Evolutionary conservation across 1,140 invertebrate genomes (phyloP), one percentile per base, ranked within the genome.

Genomic region (Oppia nitens): DNA sequence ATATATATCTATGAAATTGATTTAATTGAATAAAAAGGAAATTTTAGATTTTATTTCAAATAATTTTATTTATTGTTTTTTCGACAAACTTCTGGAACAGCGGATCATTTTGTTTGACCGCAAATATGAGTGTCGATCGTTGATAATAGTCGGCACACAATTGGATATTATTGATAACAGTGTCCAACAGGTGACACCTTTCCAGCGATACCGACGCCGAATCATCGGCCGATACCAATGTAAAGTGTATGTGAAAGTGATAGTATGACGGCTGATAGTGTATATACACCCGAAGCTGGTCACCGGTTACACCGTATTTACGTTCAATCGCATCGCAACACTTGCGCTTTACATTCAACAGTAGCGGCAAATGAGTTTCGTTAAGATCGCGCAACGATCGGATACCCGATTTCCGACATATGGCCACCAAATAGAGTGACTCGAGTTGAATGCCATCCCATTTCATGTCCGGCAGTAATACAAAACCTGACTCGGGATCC

Each of bases 231-330:
- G 81, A 78, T 0, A 95, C 67, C 60, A 83, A 80, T n/a, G 83
- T 87, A 66, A 95, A 91, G 72, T 98, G 93, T 2, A 97, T 78
- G 68, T 98, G 94, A 9, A 98, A 74, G 73, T 97, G 91, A 74
- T 95, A 96, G 73, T 91, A 97, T 0, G 90, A 90, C 3, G 94
- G 94, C 68, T 92, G 91, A 73, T 98, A 98, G 70, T 98, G 94
- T 2, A 97, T 72, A 72, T 89, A 97, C 6, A 72, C 64, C 51
- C 90, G 78, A 21, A 96, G 68, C 68, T 89, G 81, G 51, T 77
- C 78, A 26, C 72, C 67, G 23, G 77, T 70, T 4, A 96, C 59
- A 3, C 79, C 78, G 71, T 85, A 97, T 65, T 87, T 87, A 26
- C 89, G 77, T 53, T 74, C 66, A 49, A 97, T 88, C 9, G 79